A percentile compares a stretch with the other conserved stretches of the same genome.
Evolutionary conservation across 2,797 vertebrate species (phyloP).

Genomic region (Anomalospiza imberbis): DNA sequence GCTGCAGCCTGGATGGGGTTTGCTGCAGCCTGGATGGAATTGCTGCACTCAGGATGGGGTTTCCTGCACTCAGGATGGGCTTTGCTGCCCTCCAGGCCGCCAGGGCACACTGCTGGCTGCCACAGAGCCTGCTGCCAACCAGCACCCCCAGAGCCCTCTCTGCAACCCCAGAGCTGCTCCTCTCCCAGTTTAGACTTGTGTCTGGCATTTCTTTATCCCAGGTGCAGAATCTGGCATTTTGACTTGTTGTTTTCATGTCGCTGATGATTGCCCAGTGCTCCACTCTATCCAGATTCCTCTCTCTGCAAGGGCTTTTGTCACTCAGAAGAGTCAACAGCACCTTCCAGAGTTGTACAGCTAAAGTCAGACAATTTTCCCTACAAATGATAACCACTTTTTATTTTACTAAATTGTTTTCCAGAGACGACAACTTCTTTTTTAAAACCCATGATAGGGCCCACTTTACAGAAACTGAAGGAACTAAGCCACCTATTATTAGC

Average conservation of each 20-base stretch:
- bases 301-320: not conserved
- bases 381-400: not conserved
- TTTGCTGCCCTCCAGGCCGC: not conserved
- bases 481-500: not conserved
- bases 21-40: not conserved
- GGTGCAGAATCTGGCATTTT: not conserved
- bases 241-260: not conserved
- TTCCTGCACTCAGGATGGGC: not conserved
- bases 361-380: not conserved
- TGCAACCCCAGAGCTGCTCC: not conserved
- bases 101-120: not conserved
- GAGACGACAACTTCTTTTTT: not conserved
- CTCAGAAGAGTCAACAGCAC: not conserved
- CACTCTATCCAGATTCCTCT: not conserved
- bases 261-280: not conserved
- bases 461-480: not conserved
- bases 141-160: not conserved
- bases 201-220: not conserved
- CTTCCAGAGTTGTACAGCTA: not conserved
- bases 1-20: not conserved
- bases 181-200: not conserved
- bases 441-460: rapidly evolving
- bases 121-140: not conserved
- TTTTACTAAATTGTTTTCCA: not conserved
- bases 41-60: not conserved